Conservation (phyloP, 64 coral and sea anemone genomes). For the Platygyra sinensis region DNA sequence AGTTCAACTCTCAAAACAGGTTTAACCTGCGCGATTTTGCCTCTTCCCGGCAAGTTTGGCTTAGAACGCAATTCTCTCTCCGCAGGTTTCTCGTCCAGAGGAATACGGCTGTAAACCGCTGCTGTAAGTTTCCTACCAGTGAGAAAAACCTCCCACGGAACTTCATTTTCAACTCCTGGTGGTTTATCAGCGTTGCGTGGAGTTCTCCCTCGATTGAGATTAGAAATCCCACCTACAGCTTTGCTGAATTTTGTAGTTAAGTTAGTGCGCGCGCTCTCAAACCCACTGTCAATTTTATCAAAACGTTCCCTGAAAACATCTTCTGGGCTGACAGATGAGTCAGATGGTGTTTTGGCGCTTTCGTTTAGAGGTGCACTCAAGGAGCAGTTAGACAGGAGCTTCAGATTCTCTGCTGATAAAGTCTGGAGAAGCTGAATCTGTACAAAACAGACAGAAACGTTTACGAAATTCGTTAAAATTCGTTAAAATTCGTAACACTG, state of each 20-base stretch:
- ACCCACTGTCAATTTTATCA: conserved; percentile 81
- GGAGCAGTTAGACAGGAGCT: conserved; percentile 7
- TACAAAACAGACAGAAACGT: neutral
- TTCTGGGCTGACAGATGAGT: neutral
- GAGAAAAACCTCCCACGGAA: conserved; percentile 82
- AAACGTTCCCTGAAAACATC: neutral
- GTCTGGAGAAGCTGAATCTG: conserved; percentile 83
- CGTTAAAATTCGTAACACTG: no score
- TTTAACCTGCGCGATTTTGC: conserved; percentile 17
- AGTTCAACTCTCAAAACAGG: conserved; percentile 74
- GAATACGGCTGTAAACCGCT: conserved; percentile 56
- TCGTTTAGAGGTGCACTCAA: conserved; percentile 30
- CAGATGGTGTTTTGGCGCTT: neutral
- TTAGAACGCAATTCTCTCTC: neutral
- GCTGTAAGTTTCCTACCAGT: conserved; percentile 68
- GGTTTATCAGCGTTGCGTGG: neutral
- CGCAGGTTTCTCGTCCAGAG: neutral
- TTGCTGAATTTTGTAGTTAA: neutral
- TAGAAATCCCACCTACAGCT: neutral
- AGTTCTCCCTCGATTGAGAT: neutral
- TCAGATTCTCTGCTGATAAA: conserved; percentile 71
- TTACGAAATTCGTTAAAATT: no score
- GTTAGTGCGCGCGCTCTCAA: conserved; percentile 50
- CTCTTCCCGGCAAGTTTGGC: conserved; percentile 13
- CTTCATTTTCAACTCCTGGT: neutral